Conservation (phyloP, 2,113 vertebrate genomes). For the Bambusicola thoracicus region DNA sequence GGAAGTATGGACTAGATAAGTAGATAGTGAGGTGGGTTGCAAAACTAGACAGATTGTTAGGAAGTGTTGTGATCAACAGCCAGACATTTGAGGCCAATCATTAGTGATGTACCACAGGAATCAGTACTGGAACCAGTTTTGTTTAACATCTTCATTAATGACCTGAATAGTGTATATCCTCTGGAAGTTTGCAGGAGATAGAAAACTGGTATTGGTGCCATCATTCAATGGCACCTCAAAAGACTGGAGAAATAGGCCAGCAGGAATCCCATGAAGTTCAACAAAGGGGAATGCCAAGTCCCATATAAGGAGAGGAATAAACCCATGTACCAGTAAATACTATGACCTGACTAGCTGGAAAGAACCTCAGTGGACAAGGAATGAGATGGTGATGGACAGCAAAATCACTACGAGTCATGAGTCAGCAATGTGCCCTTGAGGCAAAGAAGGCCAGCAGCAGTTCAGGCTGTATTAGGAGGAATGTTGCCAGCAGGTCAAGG, state of each 20-base stretch:
- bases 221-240: not conserved
- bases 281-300: not conserved
- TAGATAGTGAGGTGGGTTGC: not conserved
- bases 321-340: accelerated
- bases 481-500: not conserved
- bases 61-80: not conserved
- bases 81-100: not conserved
- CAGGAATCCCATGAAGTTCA: not conserved
- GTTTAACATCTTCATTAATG: not conserved
- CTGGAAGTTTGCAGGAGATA: not conserved
- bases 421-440: not conserved
- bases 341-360: not conserved
- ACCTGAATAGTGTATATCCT: not conserved
- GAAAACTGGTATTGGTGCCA: not conserved
- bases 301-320: accelerated
- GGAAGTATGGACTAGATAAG: not conserved
- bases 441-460: not conserved
- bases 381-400: not conserved
- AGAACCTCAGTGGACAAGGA: not conserved
- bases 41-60: not conserved
- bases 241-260: not conserved
- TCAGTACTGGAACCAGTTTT: not conserved
- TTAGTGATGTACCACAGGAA: not conserved
- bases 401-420: not conserved
- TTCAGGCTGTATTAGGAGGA: not conserved